Evolutionary conservation across 30 jellyfish, hydroid and myxozoan genomes (phyloP).

Genomic region (Morbakka virulenta): DNA sequence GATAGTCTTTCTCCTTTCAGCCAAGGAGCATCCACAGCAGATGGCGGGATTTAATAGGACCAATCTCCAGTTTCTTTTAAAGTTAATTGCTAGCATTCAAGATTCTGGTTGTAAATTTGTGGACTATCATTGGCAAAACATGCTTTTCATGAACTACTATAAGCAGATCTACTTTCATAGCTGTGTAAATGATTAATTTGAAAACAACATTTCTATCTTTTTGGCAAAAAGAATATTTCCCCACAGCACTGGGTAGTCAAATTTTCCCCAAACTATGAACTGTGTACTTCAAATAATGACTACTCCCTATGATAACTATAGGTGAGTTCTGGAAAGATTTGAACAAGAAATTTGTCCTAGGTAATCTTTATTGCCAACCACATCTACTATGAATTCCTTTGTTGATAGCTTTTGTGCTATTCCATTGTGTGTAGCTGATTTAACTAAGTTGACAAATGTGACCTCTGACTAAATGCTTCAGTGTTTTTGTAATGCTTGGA

Average conservation of each 20-base stretch:
- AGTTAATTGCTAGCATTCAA: too few species aligned
- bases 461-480: background rate
- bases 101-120: background rate
- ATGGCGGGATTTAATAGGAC: too few species aligned
- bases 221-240: background rate
- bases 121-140: background rate
- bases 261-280: background rate
- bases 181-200: background rate
- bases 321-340: background rate
- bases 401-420: background rate
- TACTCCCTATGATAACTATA: background rate
- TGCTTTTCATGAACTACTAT: background rate
- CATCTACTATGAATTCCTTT: too few species aligned
- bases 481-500: background rate
- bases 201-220: background rate
- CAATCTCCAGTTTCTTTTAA: too few species aligned
- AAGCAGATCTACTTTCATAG: background rate
- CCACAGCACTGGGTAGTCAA: too few species aligned
- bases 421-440: background rate
- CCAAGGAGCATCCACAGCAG: too few species aligned
- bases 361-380: background rate
- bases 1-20: too few species aligned
- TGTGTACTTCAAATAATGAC: background rate
- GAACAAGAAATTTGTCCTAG: background rate
- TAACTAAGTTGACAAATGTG: too few species aligned